Conservation (phyloP, 2,113 vertebrate genomes). For the Alligator sinensis region DNA sequence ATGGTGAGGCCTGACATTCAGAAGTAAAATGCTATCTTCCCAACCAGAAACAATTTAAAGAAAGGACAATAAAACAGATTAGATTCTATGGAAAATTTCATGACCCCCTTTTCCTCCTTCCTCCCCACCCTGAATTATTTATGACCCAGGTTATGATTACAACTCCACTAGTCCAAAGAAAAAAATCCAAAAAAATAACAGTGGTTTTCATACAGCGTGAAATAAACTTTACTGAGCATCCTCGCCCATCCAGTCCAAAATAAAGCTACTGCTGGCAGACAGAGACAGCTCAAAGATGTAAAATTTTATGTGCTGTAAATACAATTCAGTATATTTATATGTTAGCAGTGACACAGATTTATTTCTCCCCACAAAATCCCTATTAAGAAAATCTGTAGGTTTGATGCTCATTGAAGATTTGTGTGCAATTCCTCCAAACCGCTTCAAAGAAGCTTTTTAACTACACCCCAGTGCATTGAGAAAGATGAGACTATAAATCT, state of each 20-base stretch:
- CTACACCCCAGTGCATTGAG: background rate
- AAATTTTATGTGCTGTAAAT: constrained; percentile 53
- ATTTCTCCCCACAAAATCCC: background rate
- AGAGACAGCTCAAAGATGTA: constrained; percentile 17
- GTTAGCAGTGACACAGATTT: background rate
- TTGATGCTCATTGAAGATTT: constrained; percentile 23
- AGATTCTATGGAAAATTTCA: constrained; percentile 52
- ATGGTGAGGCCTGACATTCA: background rate
- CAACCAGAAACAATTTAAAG: constrained; percentile 33
- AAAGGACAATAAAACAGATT: constrained; percentile 15
- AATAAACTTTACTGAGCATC: constrained; percentile 45
- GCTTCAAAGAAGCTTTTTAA: constrained; percentile 35
- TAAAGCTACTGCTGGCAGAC: constrained; percentile 46
- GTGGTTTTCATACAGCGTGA: background rate
- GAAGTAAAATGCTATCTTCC: constrained; percentile 29
- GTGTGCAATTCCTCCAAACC: background rate
- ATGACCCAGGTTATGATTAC: constrained; percentile 33
- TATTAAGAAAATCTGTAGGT: constrained; percentile 7
- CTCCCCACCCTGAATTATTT: constrained; percentile 17
- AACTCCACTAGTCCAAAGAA: constrained; percentile 35
- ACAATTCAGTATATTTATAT: constrained; percentile 26
- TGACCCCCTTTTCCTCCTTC: background rate
- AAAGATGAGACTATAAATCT: background rate
- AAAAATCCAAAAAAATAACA: background rate
- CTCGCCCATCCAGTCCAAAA: constrained; percentile 25